Conservation (phyloP, 2,113 vertebrate genomes). For the Sitta europaea region DNA sequence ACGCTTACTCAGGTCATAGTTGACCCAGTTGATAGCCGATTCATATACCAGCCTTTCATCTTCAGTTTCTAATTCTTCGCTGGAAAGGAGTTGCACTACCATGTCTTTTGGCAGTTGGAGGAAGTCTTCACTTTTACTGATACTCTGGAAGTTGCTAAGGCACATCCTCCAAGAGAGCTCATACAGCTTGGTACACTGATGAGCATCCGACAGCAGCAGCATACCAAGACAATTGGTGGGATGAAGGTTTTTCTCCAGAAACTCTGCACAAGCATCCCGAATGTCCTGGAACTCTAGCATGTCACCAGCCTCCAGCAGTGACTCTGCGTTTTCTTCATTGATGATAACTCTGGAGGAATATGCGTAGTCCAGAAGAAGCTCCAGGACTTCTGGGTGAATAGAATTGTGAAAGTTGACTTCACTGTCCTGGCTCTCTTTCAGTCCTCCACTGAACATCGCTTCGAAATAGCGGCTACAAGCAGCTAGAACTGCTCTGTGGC, state of each 20-base stretch:
- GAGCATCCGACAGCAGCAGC: conserved; percentile 79
- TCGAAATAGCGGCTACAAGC: conserved; percentile 83
- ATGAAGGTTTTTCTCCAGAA: conserved; percentile 82
- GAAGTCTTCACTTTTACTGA: conserved; percentile 81
- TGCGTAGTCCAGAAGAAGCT: conserved; percentile 80
- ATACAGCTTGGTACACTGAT: conserved; percentile 81
- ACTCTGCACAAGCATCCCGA: conserved; percentile 82
- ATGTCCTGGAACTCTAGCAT: conserved; percentile 85
- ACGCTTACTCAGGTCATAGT: conserved; percentile 78
- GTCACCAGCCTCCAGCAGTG: conserved; percentile 78
- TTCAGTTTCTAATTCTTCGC: conserved; percentile 81
- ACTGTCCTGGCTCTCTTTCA: conserved; percentile 82
- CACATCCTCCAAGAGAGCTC: conserved; percentile 85
- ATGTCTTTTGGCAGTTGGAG: conserved; percentile 81
- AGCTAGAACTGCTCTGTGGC: conserved; percentile 80
- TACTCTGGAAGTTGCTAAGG: conserved; percentile 81
- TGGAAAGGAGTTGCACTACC: conserved; percentile 80
- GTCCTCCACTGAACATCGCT: conserved; percentile 82
- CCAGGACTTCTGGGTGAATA: conserved; percentile 80
- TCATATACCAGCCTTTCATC: conserved; percentile 81
- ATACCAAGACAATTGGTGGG: conserved; percentile 83
- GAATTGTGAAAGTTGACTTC: conserved; percentile 84
- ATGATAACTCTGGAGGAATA: conserved; percentile 84
- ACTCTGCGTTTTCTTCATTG: conserved; percentile 82
- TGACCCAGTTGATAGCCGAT: conserved; percentile 81